Evolutionary conservation across 30 jellyfish, hydroid and myxozoan genomes (phyloP).

Genomic region (Turritopsis rubra): DNA sequence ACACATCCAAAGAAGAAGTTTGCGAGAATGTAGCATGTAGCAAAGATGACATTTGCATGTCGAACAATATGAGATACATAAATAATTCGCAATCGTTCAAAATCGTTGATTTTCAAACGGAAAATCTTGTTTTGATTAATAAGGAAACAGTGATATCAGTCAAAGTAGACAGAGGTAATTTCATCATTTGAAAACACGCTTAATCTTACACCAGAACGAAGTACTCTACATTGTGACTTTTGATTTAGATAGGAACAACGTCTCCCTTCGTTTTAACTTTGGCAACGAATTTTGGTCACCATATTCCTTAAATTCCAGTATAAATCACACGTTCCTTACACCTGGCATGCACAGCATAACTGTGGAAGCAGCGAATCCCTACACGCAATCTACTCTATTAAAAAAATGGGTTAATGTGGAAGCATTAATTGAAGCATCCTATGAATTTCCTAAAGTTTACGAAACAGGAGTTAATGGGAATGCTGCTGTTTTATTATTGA

Average conservation of each 20-base stretch:
- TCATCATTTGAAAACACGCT: no score
- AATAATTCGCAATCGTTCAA: background rate
- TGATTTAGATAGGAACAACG: background rate
- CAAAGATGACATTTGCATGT: background rate
- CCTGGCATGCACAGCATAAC: background rate
- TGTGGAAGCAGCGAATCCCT: background rate
- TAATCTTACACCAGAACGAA: no score
- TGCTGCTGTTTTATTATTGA: background rate
- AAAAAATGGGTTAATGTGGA: background rate
- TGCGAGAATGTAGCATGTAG: background rate
- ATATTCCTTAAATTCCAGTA: no score
- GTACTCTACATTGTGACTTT: no score
- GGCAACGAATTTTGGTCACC: background rate
- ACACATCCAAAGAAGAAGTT: background rate
- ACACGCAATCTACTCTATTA: background rate
- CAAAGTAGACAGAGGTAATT: background rate
- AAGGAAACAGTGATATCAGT: background rate
- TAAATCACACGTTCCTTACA: background rate
- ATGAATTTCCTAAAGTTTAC: background rate
- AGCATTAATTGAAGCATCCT: background rate
- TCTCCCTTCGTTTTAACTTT: background rate
- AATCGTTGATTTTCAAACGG: background rate
- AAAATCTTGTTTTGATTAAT: background rate
- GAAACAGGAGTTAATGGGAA: background rate
- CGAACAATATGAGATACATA: background rate